Percentiles rank a stretch among this genome's conserved stretches.
phyloP scores from a whole-genome alignment of 2,888 invertebrate species.

The Capitulum mitella region DNA sequence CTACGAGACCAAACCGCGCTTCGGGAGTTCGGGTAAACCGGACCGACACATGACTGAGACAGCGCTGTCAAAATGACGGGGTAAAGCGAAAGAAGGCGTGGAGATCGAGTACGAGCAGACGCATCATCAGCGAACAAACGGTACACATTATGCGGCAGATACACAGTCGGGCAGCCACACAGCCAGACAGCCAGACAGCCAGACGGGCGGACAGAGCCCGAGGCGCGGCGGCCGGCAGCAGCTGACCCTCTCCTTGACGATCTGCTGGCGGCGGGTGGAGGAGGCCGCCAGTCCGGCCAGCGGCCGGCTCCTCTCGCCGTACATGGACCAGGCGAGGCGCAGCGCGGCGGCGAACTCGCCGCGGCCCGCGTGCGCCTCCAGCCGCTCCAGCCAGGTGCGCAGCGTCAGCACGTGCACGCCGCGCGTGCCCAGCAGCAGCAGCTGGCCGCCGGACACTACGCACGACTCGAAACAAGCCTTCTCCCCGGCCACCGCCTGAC shows the following conservation, averaged over 20 bases:
- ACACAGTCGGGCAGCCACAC: too few relatives aligned
- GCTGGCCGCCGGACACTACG: conserved; percentile 58
- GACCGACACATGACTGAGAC: too few relatives aligned
- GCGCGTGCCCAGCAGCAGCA: conserved; percentile 58
- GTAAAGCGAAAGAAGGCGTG: too few relatives aligned
- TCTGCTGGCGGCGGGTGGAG: conserved; percentile 4
- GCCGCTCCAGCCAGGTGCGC: conserved; percentile 48
- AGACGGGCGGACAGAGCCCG: too few relatives aligned
- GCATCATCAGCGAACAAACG: too few relatives aligned
- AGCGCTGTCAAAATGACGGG: too few relatives aligned
- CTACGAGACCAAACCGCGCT: too few relatives aligned
- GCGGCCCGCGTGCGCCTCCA: conserved; percentile 45
- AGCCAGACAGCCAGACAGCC: too few relatives aligned
- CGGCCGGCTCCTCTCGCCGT: conserved; percentile 56
- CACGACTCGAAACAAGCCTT: conserved; percentile 68
- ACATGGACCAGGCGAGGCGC: conserved; percentile 54
- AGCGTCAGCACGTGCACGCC: conserved; percentile 42
- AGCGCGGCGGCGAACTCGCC: conserved; percentile 49
- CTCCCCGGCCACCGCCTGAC: conserved; percentile 60
- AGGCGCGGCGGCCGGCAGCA: too few relatives aligned
- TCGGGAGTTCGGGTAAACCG: too few relatives aligned
- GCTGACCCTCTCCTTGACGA: conserved; percentile 2
- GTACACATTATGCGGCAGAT: too few relatives aligned
- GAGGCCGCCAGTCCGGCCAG: conserved; percentile 49
- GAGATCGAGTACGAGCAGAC: too few relatives aligned